Evolutionary conservation across 2,797 vertebrate species (phyloP), one percentile per base, ranked within the genome.

Genomic region (Paedocypris micromegethes): DNA sequence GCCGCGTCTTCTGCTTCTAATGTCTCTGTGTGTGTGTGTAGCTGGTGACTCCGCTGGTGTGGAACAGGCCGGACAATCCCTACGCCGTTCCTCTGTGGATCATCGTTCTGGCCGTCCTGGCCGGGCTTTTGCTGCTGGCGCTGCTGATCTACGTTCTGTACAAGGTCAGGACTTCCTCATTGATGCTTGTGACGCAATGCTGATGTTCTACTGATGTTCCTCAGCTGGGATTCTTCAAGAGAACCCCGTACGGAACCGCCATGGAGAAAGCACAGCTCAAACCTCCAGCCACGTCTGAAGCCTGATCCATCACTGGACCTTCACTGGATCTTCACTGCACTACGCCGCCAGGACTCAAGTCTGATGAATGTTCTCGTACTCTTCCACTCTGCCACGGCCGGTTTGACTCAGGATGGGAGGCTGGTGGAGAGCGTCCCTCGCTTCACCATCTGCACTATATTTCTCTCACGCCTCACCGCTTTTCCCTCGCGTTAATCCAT

Each of bases 201-300:
- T 23, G 23, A 23, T 23, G 23, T 23, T 58, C 47, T 44, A 39
- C 53, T 78, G 65, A 72, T 44, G 44, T 52, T 54, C 68, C 45
- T 47, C 72, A 97, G 94, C 86, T 95, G 1, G 93, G 93, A 75
- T 97, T 97, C 87, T 97, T 97, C 81, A 96, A 97, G 81, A 88
- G 94, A 72, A 89, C 94, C 4, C 82, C 92, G 0, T 94, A 95
- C 0, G 93, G 94, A 84, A 94, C 93, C 0, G 92, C 94, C 72
- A 96, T 95, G 94, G 94, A 97, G 83, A 97, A 95, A 83, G 94
- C 94, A 9, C 90, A 96, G 62, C 92, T 97, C 70, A 97, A 97
- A 84, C 94, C 94, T 58, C 94, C 93, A 84, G 93, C 92, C 71
- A 87, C 93, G 44, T 94, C 94, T 0, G 94, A 96, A 83, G 94